phyloP scores from a whole-genome alignment of 1,140 invertebrate species.

The Trinorchestia longiramus region DNA sequence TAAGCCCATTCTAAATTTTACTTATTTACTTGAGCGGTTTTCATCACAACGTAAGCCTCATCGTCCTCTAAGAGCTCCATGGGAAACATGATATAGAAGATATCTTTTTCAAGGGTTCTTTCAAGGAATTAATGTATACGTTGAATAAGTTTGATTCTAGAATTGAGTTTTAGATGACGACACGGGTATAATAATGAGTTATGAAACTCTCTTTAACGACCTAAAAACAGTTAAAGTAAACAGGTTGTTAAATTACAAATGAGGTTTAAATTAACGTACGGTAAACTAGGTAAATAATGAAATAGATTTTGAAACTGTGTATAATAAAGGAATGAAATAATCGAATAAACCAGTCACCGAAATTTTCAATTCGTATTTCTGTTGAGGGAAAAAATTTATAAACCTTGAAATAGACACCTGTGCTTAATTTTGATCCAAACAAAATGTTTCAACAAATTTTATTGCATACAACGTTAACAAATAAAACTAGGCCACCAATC shows the following conservation, averaged over 20 bases:
- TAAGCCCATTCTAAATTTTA: not conserved
- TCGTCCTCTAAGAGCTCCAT: not conserved
- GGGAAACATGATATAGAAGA: not conserved
- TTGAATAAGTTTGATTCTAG: too few species aligned
- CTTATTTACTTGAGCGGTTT: not conserved
- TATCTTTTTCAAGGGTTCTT: not conserved
- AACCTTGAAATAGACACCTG: not conserved
- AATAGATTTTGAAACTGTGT: not conserved
- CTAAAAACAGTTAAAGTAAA: too few species aligned
- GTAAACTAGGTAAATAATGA: not conserved
- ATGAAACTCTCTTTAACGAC: too few species aligned
- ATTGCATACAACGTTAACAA: not conserved
- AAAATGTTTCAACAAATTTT: not conserved
- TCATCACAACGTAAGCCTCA: not conserved
- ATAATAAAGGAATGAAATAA: not conserved
- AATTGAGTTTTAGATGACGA: too few species aligned
- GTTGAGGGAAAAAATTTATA: not conserved
- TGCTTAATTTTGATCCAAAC: not conserved
- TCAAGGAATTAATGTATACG: too few species aligned
- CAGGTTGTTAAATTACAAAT: too few species aligned
- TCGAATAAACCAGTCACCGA: not conserved
- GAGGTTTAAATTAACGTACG: too few species aligned
- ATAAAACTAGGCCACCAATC: not conserved
- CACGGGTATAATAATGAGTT: too few species aligned
- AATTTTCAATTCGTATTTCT: not conserved